Conservation (phyloP, 2,113 vertebrate genomes). For the Vulpes vulpes region DNA sequence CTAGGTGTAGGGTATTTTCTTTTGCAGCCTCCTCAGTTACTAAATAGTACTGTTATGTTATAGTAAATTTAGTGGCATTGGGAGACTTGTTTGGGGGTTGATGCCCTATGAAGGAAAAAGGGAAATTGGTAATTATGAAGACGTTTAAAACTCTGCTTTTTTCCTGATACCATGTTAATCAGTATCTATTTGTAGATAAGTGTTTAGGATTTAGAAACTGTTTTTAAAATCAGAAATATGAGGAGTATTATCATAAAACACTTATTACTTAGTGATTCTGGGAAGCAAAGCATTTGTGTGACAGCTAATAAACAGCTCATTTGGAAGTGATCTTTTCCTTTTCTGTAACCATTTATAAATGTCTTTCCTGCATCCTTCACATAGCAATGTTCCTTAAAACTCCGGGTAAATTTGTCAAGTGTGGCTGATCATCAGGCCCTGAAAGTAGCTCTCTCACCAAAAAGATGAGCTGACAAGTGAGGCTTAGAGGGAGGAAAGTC, state of each 20-base stretch:
- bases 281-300: conserved; percentile 21
- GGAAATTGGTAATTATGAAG: conserved; percentile 25
- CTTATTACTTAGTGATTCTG: conserved; percentile 34
- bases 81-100: not conserved
- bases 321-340: conserved; percentile 35
- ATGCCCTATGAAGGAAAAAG: not conserved
- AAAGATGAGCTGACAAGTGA: not conserved
- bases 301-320: not conserved
- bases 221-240: conserved; percentile 23
- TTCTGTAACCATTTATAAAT: not conserved
- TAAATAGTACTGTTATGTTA: not conserved
- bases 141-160: not conserved
- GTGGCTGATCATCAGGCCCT: not conserved
- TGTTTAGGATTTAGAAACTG: conserved; percentile 28
- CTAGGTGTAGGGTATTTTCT: not conserved
- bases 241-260: not conserved
- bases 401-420: not conserved
- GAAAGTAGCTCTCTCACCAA: not conserved
- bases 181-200: not conserved
- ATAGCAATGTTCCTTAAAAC: not conserved
- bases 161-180: not conserved
- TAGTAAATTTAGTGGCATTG: not conserved
- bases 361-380: not conserved
- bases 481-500: not conserved
- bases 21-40: not conserved